A percentile compares a stretch with the other conserved stretches of the same genome.
These are phyloP conservation scores for Oreochromis grahami DNA, from an alignment of 2,797 vertebrate species.

Conservation along the genomic window DNA sequence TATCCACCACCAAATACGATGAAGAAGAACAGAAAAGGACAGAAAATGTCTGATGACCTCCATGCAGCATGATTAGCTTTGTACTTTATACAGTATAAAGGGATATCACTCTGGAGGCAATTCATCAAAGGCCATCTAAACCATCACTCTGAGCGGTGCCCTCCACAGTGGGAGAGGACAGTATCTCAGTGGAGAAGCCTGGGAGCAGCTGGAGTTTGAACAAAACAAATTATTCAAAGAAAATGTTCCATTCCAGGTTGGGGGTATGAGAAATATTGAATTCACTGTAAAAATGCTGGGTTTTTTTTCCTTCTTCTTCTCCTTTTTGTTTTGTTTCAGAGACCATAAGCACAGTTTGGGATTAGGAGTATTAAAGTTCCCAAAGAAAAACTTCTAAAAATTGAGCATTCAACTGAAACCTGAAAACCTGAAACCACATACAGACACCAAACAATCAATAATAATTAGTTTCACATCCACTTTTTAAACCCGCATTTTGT, in stretches of 20 bases:
- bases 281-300: background rate
- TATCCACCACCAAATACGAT: background rate
- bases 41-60: slow-evolving; percentile 4
- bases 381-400: background rate
- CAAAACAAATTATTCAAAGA: slow-evolving; percentile 25
- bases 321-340: background rate
- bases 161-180: background rate
- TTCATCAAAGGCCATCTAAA: slow-evolving; percentile 26
- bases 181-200: background rate
- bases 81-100: slow-evolving; percentile 8
- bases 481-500: background rate
- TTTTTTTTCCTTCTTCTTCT: background rate
- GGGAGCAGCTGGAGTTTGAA: slow-evolving; percentile 52
- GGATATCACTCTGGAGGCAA: slow-evolving; percentile 45
- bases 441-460: background rate
- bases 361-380: background rate
- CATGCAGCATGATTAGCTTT: slow-evolving; percentile 12
- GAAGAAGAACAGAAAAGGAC: background rate
- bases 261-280: background rate
- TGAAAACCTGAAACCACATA: background rate
- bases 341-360: background rate
- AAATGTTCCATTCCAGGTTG: slow-evolving; percentile 10
- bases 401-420: background rate
- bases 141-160: slow-evolving; percentile 8
- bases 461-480: background rate